Base-by-base conservation (phyloP, 2,888 invertebrate genomes). In the Eulithis testata region DNA sequence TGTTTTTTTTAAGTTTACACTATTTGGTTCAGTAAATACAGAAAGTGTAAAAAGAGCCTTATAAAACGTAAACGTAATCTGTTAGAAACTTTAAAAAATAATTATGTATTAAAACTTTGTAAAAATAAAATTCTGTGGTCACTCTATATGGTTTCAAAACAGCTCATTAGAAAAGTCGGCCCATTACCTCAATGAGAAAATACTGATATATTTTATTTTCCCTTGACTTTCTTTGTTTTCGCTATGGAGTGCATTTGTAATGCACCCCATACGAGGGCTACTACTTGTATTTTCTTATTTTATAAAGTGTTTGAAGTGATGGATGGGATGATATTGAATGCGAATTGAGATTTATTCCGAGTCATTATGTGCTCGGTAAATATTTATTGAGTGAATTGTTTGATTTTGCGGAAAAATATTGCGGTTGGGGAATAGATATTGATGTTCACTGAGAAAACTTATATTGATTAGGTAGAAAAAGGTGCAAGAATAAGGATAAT, bases 311-410 rank as follows among this genome's bases (percentile, higher is more conserved):
- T 54, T 11, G 37, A 76, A 74, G 80, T 85, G 85, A 86, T 86
- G 78, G 81, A 88, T 87, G 81, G 73, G 77, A 83, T 76, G 60
- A 81, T 83, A 87, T 83, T 83, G 85, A 80, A 78, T 79, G 76
- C 65, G 79, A 84, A 88, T 86, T 85, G 83, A 85, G 85, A 90
- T 88, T 87, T 85, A 89, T 85, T 76, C 66, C 65, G 53, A 57
- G 63, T 68, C 65, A 73, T 78, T 74, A 67, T 70, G 70, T 56
- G 60, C 66, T 65, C 60, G n/a, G 71, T 68, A 69, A 72, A 73
- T 73, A 73, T 73, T 70, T 70, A 73, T 69, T 40, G 61, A 63
- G 66, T 65, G 63, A 60, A 65, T 70, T 66, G 71, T 73, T 69
- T 66, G 60, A 61, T 62, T 57, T 11, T 54, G 58, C 44, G 51